Percentiles rank a stretch among this genome's conserved stretches.
Conservation (phyloP, 2,888 invertebrate genomes). For the Trichacis sp. region DNA sequence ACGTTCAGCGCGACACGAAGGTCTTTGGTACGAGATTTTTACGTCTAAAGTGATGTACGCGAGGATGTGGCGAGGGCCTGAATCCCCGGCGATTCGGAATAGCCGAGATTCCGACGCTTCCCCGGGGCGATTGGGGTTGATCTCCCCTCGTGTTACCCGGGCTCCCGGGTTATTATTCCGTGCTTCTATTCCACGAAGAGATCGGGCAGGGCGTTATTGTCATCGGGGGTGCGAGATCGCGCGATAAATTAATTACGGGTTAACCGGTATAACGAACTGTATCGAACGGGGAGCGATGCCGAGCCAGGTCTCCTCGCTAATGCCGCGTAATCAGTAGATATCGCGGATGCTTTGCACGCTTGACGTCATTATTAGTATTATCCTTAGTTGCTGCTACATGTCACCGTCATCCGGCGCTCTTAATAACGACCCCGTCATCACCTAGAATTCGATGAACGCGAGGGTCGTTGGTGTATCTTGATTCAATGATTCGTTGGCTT, state of each 20-base stretch:
- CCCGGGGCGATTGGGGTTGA: slow-evolving; percentile 29
- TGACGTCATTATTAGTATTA: slow-evolving; percentile 35
- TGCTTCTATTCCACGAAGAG: slow-evolving; percentile 25
- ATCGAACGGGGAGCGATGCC: slow-evolving; percentile 20
- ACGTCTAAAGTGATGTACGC: slow-evolving; percentile 32
- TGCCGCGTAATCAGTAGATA: slow-evolving; percentile 22
- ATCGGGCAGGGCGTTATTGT: slow-evolving; percentile 42
- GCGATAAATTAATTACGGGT: slow-evolving; percentile 52
- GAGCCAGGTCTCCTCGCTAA: slow-evolving; percentile 24
- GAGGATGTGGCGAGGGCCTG: slow-evolving; percentile 26
- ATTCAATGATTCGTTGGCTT: background rate
- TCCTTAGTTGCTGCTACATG: slow-evolving; percentile 25
- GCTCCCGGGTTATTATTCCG: slow-evolving; percentile 22
- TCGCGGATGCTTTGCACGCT: slow-evolving; percentile 23
- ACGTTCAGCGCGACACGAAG: slow-evolving; percentile 22
- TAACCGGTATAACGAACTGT: slow-evolving; percentile 53
- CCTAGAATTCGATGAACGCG: background rate
- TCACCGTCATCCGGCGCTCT: slow-evolving; percentile 19
- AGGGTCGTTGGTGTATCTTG: background rate
- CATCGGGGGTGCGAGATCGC: slow-evolving; percentile 38
- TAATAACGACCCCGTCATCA: slow-evolving; percentile 17
- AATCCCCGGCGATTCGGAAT: slow-evolving; percentile 35
- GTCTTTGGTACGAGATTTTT: slow-evolving; percentile 35
- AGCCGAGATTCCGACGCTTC: slow-evolving; percentile 38
- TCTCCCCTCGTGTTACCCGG: slow-evolving; percentile 31